Percentiles rank a stretch among this genome's conserved stretches.
Evolutionary conservation across 2,888 invertebrate genomes (phyloP).

Genomic region (Nasonia oneida): DNA sequence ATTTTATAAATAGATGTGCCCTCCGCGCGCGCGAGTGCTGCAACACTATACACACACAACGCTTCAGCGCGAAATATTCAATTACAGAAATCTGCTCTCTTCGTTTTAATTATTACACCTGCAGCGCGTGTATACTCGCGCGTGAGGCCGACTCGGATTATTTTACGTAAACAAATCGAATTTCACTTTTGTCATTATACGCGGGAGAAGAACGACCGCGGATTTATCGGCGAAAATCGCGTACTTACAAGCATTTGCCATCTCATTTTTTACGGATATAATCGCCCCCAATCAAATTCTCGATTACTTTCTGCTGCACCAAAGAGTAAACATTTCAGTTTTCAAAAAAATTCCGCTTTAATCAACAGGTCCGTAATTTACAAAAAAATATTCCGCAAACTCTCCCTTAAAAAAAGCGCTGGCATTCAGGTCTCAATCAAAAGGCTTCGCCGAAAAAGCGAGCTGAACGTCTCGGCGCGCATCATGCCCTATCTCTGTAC

Average conservation of each 20-base stretch:
- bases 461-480: neutral
- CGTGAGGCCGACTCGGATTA: neutral
- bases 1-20: conserved; percentile 52
- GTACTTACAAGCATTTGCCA: too few relatives aligned
- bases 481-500: neutral
- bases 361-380: neutral
- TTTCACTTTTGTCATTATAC: neutral
- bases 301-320: neutral
- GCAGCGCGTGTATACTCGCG: neutral
- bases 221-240: neutral
- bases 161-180: conserved; percentile 4
- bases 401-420: neutral
- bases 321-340: neutral
- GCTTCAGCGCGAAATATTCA: conserved; percentile 49
- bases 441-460: neutral
- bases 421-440: neutral
- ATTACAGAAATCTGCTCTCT: conserved; percentile 50
- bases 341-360: neutral
- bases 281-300: too few relatives aligned
- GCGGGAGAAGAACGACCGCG: neutral
- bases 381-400: neutral
- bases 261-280: too few relatives aligned
- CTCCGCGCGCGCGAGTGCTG: neutral
- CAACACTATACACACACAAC: conserved; percentile 33
- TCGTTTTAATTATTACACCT: conserved; percentile 37